phyloP scores from a whole-genome alignment of 1,140 invertebrate genomes.

The Lycorma delicatula region DNA sequence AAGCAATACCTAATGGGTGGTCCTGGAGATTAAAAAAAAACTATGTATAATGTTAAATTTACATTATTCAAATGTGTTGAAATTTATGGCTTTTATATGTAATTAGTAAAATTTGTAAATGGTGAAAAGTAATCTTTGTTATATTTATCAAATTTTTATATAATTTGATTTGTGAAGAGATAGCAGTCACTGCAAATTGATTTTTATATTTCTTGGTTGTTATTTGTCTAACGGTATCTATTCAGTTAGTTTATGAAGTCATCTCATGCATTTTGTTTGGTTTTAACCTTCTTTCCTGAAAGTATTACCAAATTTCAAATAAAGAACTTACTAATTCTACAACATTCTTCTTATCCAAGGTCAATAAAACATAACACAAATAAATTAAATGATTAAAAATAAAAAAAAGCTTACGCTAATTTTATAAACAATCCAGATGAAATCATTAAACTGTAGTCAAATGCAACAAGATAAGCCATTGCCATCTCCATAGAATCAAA shows the following conservation, averaged over 20 bases:
- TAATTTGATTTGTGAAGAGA: too few relatives aligned
- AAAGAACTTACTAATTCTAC: background rate
- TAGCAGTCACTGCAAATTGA: too few relatives aligned
- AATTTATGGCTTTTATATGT: too few relatives aligned
- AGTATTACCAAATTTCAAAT: background rate
- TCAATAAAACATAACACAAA: background rate
- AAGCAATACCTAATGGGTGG: too few relatives aligned
- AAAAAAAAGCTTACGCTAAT: slow-evolving; percentile 51
- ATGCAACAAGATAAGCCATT: slow-evolving; percentile 76
- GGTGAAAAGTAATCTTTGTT: too few relatives aligned
- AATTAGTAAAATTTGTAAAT: too few relatives aligned
- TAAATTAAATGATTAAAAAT: background rate
- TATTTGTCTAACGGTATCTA: background rate
- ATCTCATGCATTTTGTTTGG: background rate
- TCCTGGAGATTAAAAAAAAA: too few relatives aligned
- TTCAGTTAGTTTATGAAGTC: background rate
- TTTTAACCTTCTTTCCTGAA: background rate
- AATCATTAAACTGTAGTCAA: slow-evolving; percentile 81
- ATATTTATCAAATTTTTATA: too few relatives aligned
- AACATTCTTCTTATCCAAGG: background rate
- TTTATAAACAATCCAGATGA: slow-evolving; percentile 77
- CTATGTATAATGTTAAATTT: too few relatives aligned
- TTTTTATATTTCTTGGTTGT: too few relatives aligned
- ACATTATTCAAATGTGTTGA: too few relatives aligned
- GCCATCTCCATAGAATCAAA: slow-evolving; percentile 70